Conservation (phyloP, 2,113 vertebrate species). For the Heloderma charlesbogerti region DNA sequence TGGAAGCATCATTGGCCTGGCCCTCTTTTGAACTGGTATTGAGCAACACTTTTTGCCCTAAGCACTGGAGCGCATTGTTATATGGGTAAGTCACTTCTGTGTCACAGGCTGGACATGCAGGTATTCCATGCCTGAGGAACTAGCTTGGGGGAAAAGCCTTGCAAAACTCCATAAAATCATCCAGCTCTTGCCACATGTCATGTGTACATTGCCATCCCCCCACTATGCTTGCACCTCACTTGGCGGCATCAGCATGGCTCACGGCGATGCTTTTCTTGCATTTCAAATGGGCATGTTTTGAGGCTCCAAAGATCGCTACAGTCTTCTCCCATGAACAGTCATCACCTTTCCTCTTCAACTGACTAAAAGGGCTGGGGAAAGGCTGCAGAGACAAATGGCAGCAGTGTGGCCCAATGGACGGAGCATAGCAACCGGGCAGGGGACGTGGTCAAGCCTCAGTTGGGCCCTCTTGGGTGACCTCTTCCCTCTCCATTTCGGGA, state of each 20-base stretch:
- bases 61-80: not conserved
- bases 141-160: not conserved
- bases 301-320: not conserved
- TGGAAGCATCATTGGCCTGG: not conserved
- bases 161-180: not conserved
- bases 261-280: not conserved
- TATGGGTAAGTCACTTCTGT: not conserved
- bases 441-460: no score
- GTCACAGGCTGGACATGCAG: not conserved
- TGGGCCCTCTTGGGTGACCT: not conserved
- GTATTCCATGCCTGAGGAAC: not conserved
- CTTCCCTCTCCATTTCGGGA: no score
- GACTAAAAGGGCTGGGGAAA: no score
- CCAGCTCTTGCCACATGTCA: no score
- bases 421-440: not conserved
- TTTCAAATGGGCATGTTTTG: not conserved
- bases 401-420: not conserved
- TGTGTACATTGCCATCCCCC: no score
- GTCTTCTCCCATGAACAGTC: not conserved
- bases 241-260: not conserved
- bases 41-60: not conserved
- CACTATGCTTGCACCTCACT: not conserved
- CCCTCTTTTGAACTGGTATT: not conserved
- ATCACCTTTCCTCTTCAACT: not conserved
- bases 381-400: not conserved